Conservation (phyloP, 2,797 vertebrate genomes). For the Propithecus deckenii region DNA sequence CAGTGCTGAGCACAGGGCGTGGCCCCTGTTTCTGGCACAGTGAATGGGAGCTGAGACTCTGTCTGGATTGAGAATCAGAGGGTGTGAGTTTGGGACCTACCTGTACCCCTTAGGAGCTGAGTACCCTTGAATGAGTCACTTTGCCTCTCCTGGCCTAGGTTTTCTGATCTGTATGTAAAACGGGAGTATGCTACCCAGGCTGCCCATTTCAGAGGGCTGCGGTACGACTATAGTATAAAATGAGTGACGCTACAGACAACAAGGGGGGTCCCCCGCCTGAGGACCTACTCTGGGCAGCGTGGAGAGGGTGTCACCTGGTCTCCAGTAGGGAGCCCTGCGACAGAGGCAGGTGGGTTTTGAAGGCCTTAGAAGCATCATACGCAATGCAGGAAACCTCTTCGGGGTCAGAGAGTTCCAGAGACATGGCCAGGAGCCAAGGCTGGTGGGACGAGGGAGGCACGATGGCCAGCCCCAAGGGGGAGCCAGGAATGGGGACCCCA, state of each 20-base stretch:
- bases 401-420: background rate
- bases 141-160: background rate
- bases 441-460: background rate
- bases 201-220: background rate
- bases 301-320: background rate
- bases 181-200: background rate
- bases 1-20: background rate
- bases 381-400: background rate
- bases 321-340: background rate
- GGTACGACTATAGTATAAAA: background rate
- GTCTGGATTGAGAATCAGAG: background rate
- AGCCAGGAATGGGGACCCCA: background rate
- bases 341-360: background rate
- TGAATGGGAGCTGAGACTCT: background rate
- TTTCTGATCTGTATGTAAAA: background rate
- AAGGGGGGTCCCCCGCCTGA: background rate
- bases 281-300: background rate
- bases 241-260: accelerated
- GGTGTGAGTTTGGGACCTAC: background rate
- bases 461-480: no score
- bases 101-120: background rate
- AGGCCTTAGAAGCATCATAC: background rate
- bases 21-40: background rate
- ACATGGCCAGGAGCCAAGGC: background rate
- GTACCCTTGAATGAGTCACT: background rate